A percentile compares a stretch with the other conserved stretches of the same genome.
Conservation (phyloP, 2,888 invertebrate genomes). For the Cephus sareptanus region DNA sequence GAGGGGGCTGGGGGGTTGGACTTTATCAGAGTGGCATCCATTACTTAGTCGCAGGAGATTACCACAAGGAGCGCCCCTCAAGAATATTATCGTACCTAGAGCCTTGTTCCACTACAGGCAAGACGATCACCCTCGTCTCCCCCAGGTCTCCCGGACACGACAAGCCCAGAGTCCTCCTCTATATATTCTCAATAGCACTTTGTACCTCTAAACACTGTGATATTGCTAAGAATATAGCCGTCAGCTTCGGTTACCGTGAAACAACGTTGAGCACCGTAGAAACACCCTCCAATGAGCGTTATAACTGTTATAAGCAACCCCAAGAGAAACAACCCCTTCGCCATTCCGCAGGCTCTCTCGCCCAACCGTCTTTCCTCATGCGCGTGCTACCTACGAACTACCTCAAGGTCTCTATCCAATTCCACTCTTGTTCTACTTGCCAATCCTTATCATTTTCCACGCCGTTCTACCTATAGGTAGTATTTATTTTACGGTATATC, state of each 20-base stretch:
- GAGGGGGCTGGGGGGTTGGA: constrained; percentile 26
- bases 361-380: background rate
- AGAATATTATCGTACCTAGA: constrained; percentile 32
- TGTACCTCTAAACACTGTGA: background rate
- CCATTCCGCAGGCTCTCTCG: background rate
- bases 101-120: constrained; percentile 27
- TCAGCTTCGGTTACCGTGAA: background rate
- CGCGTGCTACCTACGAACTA: background rate
- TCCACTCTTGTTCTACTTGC: background rate
- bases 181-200: background rate
- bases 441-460: background rate
- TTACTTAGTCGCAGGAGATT: constrained; percentile 55
- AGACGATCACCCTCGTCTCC: background rate
- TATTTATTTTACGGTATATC: background rate
- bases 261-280: background rate
- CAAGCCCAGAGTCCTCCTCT: background rate
- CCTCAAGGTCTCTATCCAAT: background rate
- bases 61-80: constrained; percentile 39
- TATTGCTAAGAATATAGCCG: background rate
- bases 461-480: background rate
- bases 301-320: background rate
- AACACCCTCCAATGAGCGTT: background rate
- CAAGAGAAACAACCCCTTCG: background rate
- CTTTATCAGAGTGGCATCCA: constrained; percentile 54
- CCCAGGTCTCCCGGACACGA: background rate